A percentile compares a stretch with the other conserved stretches of the same genome.
Conservation (phyloP, 2,888 invertebrate genomes). For the Mayetiola destructor region DNA sequence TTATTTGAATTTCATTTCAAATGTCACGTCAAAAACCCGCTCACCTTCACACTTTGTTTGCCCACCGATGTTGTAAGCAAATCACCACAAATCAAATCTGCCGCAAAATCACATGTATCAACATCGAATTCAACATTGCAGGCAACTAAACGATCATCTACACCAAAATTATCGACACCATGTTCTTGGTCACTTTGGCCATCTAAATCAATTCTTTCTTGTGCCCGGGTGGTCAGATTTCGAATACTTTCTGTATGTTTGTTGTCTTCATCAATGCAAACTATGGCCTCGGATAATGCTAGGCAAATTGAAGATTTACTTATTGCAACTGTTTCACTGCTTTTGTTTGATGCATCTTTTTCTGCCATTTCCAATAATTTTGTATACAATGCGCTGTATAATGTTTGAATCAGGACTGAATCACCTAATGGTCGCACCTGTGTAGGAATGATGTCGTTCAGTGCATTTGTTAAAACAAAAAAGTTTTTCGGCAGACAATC, state of each 20-base stretch:
- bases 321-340: not conserved
- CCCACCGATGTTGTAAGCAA: slow-evolving; percentile 46
- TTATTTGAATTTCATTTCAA: not conserved
- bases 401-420: slow-evolving; percentile 55
- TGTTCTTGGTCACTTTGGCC: not conserved
- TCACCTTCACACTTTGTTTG: slow-evolving; percentile 39
- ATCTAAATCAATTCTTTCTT: too few relatives aligned
- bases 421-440: slow-evolving; percentile 50
- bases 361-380: slow-evolving; percentile 37
- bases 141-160: not conserved
- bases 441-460: slow-evolving; percentile 56
- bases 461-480: slow-evolving; percentile 41
- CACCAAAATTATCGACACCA: not conserved
- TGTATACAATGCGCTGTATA: slow-evolving; percentile 54
- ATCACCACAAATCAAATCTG: slow-evolving; percentile 46
- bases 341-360: not conserved
- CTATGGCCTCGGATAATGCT: slow-evolving; percentile 63
- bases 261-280: slow-evolving; percentile 64
- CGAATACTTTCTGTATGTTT: slow-evolving; percentile 49
- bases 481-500: slow-evolving; percentile 49
- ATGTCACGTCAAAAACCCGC: not conserved
- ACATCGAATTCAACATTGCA: slow-evolving; percentile 32
- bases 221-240: slow-evolving; percentile 33
- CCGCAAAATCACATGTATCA: slow-evolving; percentile 36
- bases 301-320: slow-evolving; percentile 44